phyloP scores from a whole-genome alignment of 2,113 vertebrate genomes.

The Kryptolebias marmoratus region DNA sequence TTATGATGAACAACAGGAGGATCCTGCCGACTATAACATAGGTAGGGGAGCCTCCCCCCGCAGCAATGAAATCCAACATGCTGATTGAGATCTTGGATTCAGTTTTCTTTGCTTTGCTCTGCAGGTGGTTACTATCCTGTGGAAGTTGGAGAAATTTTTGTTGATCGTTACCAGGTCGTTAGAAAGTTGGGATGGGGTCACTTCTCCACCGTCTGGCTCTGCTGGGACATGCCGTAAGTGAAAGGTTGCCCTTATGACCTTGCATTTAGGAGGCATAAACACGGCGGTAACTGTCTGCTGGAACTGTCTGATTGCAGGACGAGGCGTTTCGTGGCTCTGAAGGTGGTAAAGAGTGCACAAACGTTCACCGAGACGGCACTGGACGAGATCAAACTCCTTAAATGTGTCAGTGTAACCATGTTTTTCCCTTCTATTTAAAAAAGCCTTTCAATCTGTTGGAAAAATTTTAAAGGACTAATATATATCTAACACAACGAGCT shows the following conservation, averaged over 20 bases:
- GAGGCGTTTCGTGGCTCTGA: constrained; percentile 81
- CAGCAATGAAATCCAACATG: background rate
- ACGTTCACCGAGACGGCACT: constrained; percentile 89
- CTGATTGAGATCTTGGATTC: background rate
- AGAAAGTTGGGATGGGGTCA: constrained; percentile 81
- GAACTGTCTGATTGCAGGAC: constrained; percentile 62
- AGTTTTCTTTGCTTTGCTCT: background rate
- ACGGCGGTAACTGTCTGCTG: constrained; percentile 9
- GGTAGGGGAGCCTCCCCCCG: constrained; percentile 52
- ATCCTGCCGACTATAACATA: constrained; percentile 71
- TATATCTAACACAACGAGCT: too few relatives aligned
- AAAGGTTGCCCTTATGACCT: background rate
- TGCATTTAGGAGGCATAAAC: background rate
- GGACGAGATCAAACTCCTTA: constrained; percentile 90
- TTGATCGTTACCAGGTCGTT: constrained; percentile 76
- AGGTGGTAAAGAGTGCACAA: constrained; percentile 89
- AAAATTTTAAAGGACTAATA: too few relatives aligned
- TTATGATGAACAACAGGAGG: constrained; percentile 75
- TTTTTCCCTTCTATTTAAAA: background rate
- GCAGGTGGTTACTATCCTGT: constrained; percentile 78
- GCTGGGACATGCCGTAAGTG: constrained; percentile 79
- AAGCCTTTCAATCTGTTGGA: background rate
- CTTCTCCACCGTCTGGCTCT: constrained; percentile 81
- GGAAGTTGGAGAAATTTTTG: constrained; percentile 74
- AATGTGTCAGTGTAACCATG: constrained; percentile 71